phyloP scores from a whole-genome alignment of 2,888 invertebrate genomes.

The Drosophila rubida region DNA sequence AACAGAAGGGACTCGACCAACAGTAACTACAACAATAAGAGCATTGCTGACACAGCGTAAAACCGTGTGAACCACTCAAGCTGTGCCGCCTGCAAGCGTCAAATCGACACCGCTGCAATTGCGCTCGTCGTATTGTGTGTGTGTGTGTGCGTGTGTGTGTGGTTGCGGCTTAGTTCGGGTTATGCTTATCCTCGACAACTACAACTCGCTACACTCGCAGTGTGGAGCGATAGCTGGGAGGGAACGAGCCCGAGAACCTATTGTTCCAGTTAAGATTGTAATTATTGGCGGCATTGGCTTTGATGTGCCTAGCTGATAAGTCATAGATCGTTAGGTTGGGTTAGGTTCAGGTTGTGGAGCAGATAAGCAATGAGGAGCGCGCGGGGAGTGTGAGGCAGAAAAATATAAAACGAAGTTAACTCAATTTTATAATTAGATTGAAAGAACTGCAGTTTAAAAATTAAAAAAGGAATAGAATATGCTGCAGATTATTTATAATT shows the following conservation, averaged over 20 bases:
- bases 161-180: constrained; percentile 25
- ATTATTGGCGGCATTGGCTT: constrained; percentile 42
- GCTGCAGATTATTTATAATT: too few relatives aligned
- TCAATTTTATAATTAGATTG: too few relatives aligned
- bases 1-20: constrained; percentile 5
- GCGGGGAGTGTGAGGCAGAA: not conserved
- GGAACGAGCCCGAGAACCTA: constrained; percentile 6
- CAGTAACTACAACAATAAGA: constrained; percentile 22
- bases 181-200: constrained; percentile 26
- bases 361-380: not conserved
- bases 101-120: constrained; percentile 56
- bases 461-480: too few relatives aligned
- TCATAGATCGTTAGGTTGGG: constrained; percentile 39
- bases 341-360: constrained; percentile 49
- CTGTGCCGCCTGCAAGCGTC: constrained; percentile 63
- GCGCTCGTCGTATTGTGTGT: constrained; percentile 3
- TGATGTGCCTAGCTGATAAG: constrained; percentile 31
- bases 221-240: not conserved
- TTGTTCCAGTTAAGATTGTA: constrained; percentile 33
- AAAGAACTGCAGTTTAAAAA: too few relatives aligned
- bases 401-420: too few relatives aligned
- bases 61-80: constrained; percentile 74
- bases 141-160: constrained; percentile 20
- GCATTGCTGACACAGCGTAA: constrained; percentile 40
- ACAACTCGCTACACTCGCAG: not conserved